These are phyloP conservation scores for Lagria hirta DNA, from an alignment of 2,888 invertebrate species.

Conservation along the genomic window DNA sequence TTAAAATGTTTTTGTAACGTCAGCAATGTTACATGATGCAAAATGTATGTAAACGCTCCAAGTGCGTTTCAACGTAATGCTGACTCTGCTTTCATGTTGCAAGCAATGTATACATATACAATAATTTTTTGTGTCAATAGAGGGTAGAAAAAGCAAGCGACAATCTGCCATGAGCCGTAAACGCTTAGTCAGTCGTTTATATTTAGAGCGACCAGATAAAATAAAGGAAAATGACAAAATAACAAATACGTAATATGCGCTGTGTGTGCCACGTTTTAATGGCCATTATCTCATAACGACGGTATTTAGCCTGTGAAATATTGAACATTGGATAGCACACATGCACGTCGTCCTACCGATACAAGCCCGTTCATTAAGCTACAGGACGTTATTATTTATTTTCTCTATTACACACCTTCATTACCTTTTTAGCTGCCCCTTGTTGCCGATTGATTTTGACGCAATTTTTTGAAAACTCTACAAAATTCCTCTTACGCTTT, in stretches of 20 bases:
- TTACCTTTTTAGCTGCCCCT: slow-evolving; percentile 45
- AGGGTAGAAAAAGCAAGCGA: slow-evolving; percentile 4
- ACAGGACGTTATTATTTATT: slow-evolving; percentile 47
- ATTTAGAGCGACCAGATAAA: slow-evolving; percentile 31
- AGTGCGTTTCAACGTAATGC: too few relatives aligned
- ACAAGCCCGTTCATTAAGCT: slow-evolving; percentile 46
- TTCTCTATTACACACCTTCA: slow-evolving; percentile 43
- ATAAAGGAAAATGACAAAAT: slow-evolving; percentile 44
- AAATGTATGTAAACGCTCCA: too few relatives aligned
- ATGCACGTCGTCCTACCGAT: slow-evolving; percentile 42
- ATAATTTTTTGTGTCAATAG: slow-evolving; percentile 16
- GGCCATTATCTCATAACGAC: slow-evolving; percentile 52
- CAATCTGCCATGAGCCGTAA: slow-evolving; percentile 22
- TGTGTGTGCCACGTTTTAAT: slow-evolving; percentile 47
- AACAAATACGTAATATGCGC: slow-evolving; percentile 48
- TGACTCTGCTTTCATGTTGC: too few relatives aligned
- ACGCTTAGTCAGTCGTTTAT: slow-evolving; percentile 35
- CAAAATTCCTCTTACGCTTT: too few relatives aligned
- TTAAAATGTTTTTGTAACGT: too few relatives aligned
- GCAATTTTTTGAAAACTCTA: too few relatives aligned
- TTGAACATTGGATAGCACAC: slow-evolving; percentile 48
- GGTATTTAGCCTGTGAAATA: slow-evolving; percentile 50
- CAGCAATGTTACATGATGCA: too few relatives aligned
- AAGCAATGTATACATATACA: too few relatives aligned
- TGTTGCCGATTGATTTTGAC: too few relatives aligned